These are phyloP conservation scores for Orthonevra nobilis DNA, from an alignment of 2,888 invertebrate genomes.

Conservation along the genomic window DNA sequence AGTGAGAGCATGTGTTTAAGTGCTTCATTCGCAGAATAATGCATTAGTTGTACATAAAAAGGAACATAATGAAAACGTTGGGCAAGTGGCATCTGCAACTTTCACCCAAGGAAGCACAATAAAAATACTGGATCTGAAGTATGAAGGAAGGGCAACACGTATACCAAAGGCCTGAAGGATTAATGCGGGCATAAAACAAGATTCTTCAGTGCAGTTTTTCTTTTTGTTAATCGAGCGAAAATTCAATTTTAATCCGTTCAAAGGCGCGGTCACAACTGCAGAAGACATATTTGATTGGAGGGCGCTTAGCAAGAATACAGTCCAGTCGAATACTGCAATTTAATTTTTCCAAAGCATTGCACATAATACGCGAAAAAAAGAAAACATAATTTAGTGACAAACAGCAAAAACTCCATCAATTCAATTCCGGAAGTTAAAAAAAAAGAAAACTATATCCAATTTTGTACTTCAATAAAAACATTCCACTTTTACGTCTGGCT, in stretches of 20 bases:
- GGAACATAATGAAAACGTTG: conserved; percentile 47
- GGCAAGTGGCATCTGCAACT: conserved; percentile 62
- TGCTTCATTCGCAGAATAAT: conserved; percentile 58
- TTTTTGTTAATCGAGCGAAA: conserved; percentile 34
- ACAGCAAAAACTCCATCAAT: neutral
- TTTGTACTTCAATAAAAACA: conserved; percentile 1
- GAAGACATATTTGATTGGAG: conserved; percentile 19
- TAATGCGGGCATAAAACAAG: conserved; percentile 33
- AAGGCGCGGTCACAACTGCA: conserved; percentile 21
- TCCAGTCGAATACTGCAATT: neutral
- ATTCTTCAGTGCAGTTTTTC: conserved; percentile 12
- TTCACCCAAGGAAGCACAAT: conserved; percentile 50
- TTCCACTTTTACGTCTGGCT: conserved; percentile 1
- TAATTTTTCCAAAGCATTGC: conserved; percentile 3
- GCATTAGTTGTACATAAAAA: conserved; percentile 55
- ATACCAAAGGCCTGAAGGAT: conserved; percentile 40
- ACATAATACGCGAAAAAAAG: neutral
- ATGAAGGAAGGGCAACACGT: conserved; percentile 37
- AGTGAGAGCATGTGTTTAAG: conserved; percentile 59
- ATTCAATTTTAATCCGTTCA: conserved; percentile 36
- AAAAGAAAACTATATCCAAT: neutral
- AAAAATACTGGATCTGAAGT: conserved; percentile 31
- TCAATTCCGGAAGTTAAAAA: neutral
- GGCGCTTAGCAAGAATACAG: neutral
- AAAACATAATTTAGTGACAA: conserved; percentile 16